Evolutionary conservation across 2,797 vertebrate genomes (phyloP).

Genomic region (Pristis pectinata): DNA sequence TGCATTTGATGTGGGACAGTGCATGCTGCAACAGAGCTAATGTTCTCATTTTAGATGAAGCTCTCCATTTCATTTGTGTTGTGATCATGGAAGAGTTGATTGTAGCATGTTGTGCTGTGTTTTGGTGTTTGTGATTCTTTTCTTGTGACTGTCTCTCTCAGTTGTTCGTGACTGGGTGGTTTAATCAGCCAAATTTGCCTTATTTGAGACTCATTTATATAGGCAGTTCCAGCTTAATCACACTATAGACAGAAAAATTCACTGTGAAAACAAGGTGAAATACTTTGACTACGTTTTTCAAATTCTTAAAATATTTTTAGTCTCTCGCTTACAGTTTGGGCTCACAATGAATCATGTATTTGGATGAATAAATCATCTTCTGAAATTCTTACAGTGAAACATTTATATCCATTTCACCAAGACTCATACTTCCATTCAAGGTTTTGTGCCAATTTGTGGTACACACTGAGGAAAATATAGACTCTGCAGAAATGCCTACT

Average conservation of each 20-base stretch:
- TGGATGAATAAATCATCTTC: neutral
- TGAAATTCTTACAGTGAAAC: neutral
- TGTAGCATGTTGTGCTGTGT: neutral
- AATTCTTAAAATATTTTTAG: neutral
- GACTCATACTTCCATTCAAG: neutral
- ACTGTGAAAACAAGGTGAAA: neutral
- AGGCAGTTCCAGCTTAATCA: neutral
- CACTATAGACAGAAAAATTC: neutral
- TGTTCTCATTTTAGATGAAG: constrained; percentile 14
- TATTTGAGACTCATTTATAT: neutral
- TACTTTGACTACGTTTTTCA: neutral
- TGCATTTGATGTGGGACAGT: constrained; percentile 42
- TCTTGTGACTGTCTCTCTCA: neutral
- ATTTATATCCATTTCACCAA: neutral
- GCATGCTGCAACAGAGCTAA: constrained; percentile 48
- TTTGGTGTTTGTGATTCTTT: neutral
- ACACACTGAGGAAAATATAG: neutral
- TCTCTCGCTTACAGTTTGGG: neutral
- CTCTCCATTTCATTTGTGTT: neutral
- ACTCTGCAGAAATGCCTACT: neutral
- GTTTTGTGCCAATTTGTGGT: neutral
- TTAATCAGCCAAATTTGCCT: neutral
- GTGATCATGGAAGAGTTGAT: neutral
- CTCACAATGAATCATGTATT: neutral
- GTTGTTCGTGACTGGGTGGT: neutral